These are phyloP conservation scores for Tinea semifulvella DNA, from an alignment of 2,888 invertebrate genomes.

Conservation along the genomic window DNA sequence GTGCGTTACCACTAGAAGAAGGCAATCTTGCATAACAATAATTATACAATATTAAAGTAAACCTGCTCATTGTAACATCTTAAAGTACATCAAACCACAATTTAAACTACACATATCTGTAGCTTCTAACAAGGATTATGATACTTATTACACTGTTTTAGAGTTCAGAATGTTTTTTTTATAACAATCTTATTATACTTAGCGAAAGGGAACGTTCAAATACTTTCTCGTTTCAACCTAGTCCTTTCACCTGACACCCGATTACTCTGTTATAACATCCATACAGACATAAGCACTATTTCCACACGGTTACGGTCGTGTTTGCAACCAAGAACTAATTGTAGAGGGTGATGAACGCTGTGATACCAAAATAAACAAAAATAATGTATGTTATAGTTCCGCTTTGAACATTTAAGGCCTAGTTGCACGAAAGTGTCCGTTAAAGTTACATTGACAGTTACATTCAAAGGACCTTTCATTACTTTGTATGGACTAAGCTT, in stretches of 20 bases:
- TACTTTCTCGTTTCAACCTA: constrained; percentile 22
- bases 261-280: neutral
- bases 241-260: constrained; percentile 23
- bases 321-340: too few species aligned
- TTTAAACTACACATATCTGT: neutral
- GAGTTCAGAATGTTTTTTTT: neutral
- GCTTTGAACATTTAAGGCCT: too few species aligned
- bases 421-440: too few species aligned
- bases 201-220: constrained; percentile 23
- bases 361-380: constrained; percentile 7
- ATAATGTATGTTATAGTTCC: constrained; percentile 1
- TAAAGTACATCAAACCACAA: constrained; percentile 6
- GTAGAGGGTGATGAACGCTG: constrained; percentile 3
- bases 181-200: constrained; percentile 14
- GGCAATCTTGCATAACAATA: constrained; percentile 2
- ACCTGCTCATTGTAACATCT: constrained; percentile 2
- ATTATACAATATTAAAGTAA: constrained; percentile 4
- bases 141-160: neutral
- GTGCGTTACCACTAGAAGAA: too few species aligned
- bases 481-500: too few species aligned
- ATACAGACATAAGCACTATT: constrained; percentile 10
- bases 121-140: neutral
- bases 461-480: too few species aligned
- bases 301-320: too few species aligned
- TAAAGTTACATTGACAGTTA: too few species aligned